Percentiles rank a stretch among this genome's conserved stretches.
phyloP scores from a whole-genome alignment of 2,888 invertebrate genomes.

The Drosophila limbata region DNA sequence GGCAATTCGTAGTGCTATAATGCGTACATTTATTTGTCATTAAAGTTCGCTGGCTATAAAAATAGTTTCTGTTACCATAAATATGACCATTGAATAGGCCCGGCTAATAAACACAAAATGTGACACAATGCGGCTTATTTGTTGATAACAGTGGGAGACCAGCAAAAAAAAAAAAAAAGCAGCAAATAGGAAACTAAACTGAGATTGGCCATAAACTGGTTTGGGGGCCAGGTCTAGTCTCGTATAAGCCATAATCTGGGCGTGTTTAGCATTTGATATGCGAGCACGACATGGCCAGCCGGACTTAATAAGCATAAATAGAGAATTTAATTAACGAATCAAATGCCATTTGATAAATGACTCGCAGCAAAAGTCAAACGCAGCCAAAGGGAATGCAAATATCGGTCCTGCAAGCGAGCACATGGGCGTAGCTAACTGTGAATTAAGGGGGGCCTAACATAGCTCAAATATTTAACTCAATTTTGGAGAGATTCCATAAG shows the following conservation, averaged over 20 bases:
- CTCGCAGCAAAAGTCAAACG: slow-evolving; percentile 25
- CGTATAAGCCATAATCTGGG: slow-evolving; percentile 55
- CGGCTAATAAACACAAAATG: slow-evolving; percentile 66
- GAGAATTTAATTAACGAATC: slow-evolving; percentile 80
- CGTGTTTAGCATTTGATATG: slow-evolving; percentile 68
- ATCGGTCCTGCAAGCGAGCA: slow-evolving; percentile 35
- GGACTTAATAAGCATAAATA: slow-evolving; percentile 78
- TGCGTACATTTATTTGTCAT: slow-evolving; percentile 62
- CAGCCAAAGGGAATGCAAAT: slow-evolving; percentile 45
- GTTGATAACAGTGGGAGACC: slow-evolving; percentile 75
- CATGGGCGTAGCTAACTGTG: neutral
- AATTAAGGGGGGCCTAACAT: neutral
- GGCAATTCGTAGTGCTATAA: slow-evolving; percentile 53
- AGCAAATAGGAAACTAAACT: slow-evolving; percentile 26
- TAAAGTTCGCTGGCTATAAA: slow-evolving; percentile 56
- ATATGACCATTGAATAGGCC: slow-evolving; percentile 46
- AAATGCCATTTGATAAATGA: slow-evolving; percentile 79
- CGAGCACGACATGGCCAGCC: slow-evolving; percentile 47
- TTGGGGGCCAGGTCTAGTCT: slow-evolving; percentile 9
- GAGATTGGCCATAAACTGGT: slow-evolving; percentile 70
- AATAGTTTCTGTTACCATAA: slow-evolving; percentile 67
- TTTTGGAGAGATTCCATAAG: too few relatives aligned
- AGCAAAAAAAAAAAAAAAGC: slow-evolving; percentile 12
- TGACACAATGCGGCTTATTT: slow-evolving; percentile 77
- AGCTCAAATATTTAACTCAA: too few relatives aligned